Conservation (phyloP, 2,113 vertebrate genomes). For the Hylia prasina region DNA sequence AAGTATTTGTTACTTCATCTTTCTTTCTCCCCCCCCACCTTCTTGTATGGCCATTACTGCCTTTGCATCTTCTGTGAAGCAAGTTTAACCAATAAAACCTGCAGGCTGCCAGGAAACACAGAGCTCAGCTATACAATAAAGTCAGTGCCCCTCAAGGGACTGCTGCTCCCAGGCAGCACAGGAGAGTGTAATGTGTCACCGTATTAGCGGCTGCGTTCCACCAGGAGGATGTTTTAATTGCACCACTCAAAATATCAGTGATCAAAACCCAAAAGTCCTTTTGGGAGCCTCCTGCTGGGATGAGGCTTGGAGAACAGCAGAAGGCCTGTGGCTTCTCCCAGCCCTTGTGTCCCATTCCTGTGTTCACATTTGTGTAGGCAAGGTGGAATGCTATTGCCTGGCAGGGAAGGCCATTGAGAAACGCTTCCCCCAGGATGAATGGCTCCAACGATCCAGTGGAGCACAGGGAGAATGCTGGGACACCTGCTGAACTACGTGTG, state of each 20-base stretch:
- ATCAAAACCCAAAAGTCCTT: background rate
- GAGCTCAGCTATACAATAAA: background rate
- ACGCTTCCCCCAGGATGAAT: fast-evolving
- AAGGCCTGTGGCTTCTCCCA: background rate
- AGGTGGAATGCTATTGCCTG: background rate
- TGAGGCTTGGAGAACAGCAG: background rate
- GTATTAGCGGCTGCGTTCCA: background rate
- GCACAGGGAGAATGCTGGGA: fast-evolving
- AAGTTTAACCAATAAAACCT: background rate
- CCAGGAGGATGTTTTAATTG: background rate
- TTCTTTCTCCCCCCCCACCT: background rate
- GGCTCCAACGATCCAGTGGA: background rate
- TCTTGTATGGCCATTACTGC: background rate
- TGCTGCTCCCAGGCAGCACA: background rate
- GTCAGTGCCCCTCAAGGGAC: background rate
- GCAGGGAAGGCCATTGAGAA: background rate
- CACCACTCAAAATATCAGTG: background rate
- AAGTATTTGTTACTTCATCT: background rate
- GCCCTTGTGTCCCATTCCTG: background rate
- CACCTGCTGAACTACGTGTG: fast-evolving
- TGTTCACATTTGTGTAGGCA: background rate
- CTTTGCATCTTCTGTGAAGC: background rate
- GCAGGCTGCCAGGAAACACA: background rate
- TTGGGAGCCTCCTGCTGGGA: background rate
- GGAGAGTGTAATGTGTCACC: background rate